phyloP scores from a whole-genome alignment of 2,888 invertebrate genomes.

The Cryptophagus acutangulus region DNA sequence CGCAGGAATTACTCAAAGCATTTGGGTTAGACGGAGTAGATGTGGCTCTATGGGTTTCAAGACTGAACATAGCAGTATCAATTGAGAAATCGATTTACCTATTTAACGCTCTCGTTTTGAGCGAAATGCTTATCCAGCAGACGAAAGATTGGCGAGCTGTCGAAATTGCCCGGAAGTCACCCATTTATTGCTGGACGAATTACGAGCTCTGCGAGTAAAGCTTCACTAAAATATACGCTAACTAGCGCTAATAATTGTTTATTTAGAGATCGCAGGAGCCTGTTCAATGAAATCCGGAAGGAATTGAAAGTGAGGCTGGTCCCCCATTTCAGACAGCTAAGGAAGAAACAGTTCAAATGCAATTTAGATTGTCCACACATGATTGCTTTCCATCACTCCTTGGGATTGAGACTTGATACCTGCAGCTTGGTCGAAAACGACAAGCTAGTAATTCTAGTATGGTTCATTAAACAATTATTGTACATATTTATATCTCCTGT shows the following conservation, averaged over 20 bases:
- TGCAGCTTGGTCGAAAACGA: slow-evolving; percentile 55
- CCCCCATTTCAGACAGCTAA: slow-evolving; percentile 27
- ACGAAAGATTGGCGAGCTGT: slow-evolving; percentile 65
- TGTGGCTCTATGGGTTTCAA: slow-evolving; percentile 58
- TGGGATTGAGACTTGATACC: slow-evolving; percentile 53
- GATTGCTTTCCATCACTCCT: slow-evolving; percentile 52
- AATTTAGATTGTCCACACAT: slow-evolving; percentile 52
- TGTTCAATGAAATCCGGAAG: slow-evolving; percentile 33
- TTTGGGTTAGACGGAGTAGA: slow-evolving; percentile 53
- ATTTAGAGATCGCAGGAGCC: slow-evolving; percentile 33
- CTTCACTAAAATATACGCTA: not conserved
- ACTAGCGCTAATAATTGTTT: not conserved
- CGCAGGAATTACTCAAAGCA: slow-evolving; percentile 36
- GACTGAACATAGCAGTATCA: slow-evolving; percentile 69
- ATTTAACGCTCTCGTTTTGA: slow-evolving; percentile 63
- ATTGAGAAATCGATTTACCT: slow-evolving; percentile 71
- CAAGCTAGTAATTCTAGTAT: slow-evolving; percentile 56
- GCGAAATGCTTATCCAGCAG: slow-evolving; percentile 66
- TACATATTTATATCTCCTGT: slow-evolving; percentile 1
- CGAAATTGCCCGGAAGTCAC: slow-evolving; percentile 51
- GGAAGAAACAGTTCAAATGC: slow-evolving; percentile 39
- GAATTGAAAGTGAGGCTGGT: slow-evolving; percentile 32
- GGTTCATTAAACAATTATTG: not conserved
- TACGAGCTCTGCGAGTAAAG: slow-evolving; percentile 62
- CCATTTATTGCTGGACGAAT: slow-evolving; percentile 76